Conservation (phyloP, 1,140 invertebrate species). For the Spodoptera frugiperda region DNA sequence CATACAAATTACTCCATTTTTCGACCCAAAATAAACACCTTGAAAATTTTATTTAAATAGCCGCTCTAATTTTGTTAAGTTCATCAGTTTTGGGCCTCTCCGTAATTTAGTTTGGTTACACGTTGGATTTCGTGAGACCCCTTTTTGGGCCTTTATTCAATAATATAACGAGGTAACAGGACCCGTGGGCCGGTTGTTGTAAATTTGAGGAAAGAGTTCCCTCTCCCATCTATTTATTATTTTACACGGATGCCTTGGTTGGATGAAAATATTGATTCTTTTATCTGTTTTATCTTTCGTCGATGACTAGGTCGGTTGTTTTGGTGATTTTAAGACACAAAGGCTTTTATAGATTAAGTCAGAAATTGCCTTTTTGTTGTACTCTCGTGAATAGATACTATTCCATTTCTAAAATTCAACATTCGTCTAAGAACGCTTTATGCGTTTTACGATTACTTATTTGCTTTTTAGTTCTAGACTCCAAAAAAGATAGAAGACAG, state of each 20-base stretch:
- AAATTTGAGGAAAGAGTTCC: conserved; percentile 41
- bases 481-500: not conserved
- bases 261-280: not conserved
- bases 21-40: conserved; percentile 35
- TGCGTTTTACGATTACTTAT: no score
- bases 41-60: conserved; percentile 38
- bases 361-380: no score
- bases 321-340: not conserved
- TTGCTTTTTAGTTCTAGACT: no score
- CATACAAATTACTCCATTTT: conserved; percentile 27
- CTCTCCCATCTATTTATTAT: conserved; percentile 21
- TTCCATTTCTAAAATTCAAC: no score
- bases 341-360: not conserved
- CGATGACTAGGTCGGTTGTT: not conserved
- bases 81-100: conserved; percentile 32
- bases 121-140: conserved; percentile 63
- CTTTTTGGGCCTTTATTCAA: conserved; percentile 60
- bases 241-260: no score
- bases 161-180: conserved; percentile 59
- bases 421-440: no score
- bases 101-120: conserved; percentile 48
- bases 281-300: not conserved
- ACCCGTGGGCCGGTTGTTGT: conserved; percentile 46
- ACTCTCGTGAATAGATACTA: no score
- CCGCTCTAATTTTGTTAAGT: conserved; percentile 39